A percentile compares a stretch with the other conserved stretches of the same genome.
phyloP scores from a whole-genome alignment of 92 coral and sea anemone species.

The Parazoanthus darwini region DNA sequence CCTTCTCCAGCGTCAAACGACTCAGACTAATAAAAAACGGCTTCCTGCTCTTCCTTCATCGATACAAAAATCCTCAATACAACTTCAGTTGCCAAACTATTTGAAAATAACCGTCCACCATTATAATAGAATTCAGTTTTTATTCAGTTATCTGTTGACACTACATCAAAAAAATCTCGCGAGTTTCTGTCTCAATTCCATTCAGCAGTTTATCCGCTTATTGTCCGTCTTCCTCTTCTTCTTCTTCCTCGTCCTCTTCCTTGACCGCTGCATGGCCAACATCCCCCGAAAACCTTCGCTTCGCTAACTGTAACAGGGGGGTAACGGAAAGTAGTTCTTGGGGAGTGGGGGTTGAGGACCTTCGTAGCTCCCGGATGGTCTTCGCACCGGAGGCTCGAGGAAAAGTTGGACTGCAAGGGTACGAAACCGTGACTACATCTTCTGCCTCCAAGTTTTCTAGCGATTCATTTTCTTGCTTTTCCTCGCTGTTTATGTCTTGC shows the following conservation, averaged over 20 bases:
- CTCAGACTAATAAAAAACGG: too few relatives aligned
- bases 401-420: conserved; percentile 13
- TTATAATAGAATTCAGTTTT: too few relatives aligned
- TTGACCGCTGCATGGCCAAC: conserved; percentile 29
- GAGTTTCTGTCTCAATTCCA: background rate
- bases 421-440: background rate
- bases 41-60: too few relatives aligned
- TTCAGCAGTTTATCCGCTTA: too few relatives aligned
- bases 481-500: conserved; percentile 18
- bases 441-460: background rate
- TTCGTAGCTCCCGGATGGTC: conserved; percentile 26
- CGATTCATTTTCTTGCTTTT: background rate
- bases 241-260: conserved; percentile 25
- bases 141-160: too few relatives aligned
- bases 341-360: conserved; percentile 41
- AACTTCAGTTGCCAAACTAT: too few relatives aligned
- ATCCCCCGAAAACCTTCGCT: conserved; percentile 16
- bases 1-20: too few relatives aligned
- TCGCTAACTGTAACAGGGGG: conserved; percentile 27
- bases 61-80: too few relatives aligned
- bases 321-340: conserved; percentile 33
- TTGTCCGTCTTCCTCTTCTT: background rate
- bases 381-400: conserved; percentile 5
- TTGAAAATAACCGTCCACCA: too few relatives aligned
- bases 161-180: background rate